A percentile compares a stretch with the other conserved stretches of the same genome.
phyloP scores from a whole-genome alignment of 2,888 invertebrate species.

The Sarcophaga variegata region DNA sequence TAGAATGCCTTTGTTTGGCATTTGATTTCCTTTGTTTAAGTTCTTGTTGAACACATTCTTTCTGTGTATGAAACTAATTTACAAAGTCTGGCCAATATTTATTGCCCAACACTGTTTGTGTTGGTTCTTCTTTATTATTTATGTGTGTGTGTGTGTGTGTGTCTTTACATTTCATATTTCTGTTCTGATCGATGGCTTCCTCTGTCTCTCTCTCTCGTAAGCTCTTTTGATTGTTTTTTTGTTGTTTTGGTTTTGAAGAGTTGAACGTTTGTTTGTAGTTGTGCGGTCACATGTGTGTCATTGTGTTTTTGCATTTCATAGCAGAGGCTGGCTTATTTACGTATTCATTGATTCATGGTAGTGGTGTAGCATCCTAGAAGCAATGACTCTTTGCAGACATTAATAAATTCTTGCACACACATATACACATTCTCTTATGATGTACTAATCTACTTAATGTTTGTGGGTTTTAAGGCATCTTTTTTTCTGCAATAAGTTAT shows the following conservation, averaged over 20 bases:
- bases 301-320: conserved; percentile 6
- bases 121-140: no score
- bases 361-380: neutral
- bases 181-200: neutral
- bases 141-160: neutral
- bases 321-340: conserved; percentile 13
- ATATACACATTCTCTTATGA: neutral
- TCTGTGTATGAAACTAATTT: no score
- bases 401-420: neutral
- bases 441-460: conserved; percentile 6
- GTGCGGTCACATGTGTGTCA: neutral
- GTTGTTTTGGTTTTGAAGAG: neutral
- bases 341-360: conserved; percentile 25
- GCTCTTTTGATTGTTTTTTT: neutral
- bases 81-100: no score
- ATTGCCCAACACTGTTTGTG: no score
- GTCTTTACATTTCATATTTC: neutral
- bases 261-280: no score
- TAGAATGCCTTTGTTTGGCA: no score
- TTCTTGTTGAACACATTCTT: no score
- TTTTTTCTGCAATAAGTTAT: neutral
- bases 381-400: neutral
- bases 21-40: no score
- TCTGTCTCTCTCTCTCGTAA: neutral
- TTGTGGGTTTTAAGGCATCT: conserved; percentile 34